A percentile compares a stretch with the other conserved stretches of the same genome.
Evolutionary conservation across 2,888 invertebrate genomes (phyloP).

Genomic region (Uloborus plumipes): DNA sequence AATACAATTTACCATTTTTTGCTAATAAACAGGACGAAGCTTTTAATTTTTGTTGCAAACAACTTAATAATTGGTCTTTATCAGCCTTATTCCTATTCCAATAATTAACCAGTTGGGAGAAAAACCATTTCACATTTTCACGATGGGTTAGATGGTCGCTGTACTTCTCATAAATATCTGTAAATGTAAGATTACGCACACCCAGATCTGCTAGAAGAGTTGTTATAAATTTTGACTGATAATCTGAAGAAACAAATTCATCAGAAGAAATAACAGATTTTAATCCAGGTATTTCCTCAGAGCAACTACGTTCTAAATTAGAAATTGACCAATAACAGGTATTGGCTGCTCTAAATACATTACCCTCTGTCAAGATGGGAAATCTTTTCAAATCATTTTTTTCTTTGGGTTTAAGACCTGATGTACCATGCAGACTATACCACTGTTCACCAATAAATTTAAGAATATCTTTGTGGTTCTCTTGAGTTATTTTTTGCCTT

Average conservation of each 20-base stretch:
- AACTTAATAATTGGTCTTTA: background rate
- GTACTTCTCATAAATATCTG: constrained; percentile 4
- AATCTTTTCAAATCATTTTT: too few species aligned
- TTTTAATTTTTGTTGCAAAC: background rate
- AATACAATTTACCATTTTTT: constrained; percentile 4
- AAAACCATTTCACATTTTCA: background rate
- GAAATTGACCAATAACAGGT: too few species aligned
- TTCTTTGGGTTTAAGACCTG: too few species aligned
- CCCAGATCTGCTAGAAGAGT: background rate
- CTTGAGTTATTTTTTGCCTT: background rate
- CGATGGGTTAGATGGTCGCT: background rate
- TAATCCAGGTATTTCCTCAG: background rate
- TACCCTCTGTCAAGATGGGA: too few species aligned
- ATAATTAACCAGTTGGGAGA: background rate
- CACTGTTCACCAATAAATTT: too few species aligned
- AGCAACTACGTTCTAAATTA: too few species aligned
- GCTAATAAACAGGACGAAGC: background rate
- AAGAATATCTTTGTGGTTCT: background rate
- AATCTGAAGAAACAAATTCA: background rate
- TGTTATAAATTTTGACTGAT: background rate
- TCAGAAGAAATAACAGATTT: background rate
- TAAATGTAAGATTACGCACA: background rate
- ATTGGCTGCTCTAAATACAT: too few species aligned
- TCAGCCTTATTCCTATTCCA: background rate
- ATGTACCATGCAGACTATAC: too few species aligned